A percentile compares a stretch with the other conserved stretches of the same genome.
These are phyloP conservation scores for Formicarius rufipectus DNA, from an alignment of 2,113 vertebrate species.

Conservation along the genomic window DNA sequence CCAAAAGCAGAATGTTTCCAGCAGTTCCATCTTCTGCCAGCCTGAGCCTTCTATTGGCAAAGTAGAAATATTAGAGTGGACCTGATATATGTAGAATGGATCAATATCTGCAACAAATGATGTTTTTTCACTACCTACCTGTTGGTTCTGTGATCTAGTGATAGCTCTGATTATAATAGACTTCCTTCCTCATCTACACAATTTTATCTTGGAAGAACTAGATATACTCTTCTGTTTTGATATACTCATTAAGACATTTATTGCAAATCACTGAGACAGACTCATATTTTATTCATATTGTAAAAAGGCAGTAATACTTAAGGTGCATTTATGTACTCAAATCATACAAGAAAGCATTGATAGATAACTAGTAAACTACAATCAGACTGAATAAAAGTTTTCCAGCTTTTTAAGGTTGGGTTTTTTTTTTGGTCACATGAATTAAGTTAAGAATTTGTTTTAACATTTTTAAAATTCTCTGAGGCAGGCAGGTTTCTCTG, in stretches of 20 bases:
- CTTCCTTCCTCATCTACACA: background rate
- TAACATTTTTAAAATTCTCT: background rate
- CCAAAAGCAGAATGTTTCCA: background rate
- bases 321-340: background rate
- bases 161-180: background rate
- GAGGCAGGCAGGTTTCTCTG: background rate
- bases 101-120: background rate
- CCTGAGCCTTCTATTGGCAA: background rate
- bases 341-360: background rate
- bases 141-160: background rate
- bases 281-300: background rate
- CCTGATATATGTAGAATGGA: background rate
- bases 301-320: background rate
- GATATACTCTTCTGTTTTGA: background rate
- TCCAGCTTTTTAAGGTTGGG: background rate
- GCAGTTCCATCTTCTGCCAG: background rate
- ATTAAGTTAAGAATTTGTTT: background rate
- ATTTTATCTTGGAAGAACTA: background rate
- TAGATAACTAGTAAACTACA: background rate
- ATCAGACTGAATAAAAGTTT: background rate
- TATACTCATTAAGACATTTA: background rate
- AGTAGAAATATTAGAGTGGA: background rate
- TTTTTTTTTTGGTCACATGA: too few species aligned
- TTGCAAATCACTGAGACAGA: background rate
- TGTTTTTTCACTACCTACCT: background rate